Base-by-base conservation (phyloP, 2,797 vertebrate species). In the Spheniscus humboldti region DNA sequence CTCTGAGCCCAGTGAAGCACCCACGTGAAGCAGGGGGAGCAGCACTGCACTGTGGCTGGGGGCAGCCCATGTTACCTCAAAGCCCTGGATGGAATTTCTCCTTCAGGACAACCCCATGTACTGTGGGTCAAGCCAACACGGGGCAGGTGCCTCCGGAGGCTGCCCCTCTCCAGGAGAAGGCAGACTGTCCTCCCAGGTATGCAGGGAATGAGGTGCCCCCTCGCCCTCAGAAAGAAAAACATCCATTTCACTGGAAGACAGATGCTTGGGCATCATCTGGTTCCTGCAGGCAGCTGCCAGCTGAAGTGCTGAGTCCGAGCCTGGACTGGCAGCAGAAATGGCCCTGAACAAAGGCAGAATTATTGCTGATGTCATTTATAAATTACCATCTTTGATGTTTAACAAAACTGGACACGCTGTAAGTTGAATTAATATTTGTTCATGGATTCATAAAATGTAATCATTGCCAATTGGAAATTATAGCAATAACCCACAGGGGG, bases 381-480 rank as follows among this genome's bases (percentile, higher is more conserved):
- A 92, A 80, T 94, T 57, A 64, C 13, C n/a, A 3, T 50, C 72
- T 88, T 90, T 79, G 64, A 83, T 74, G 27, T 43, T 83, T 60
- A 91, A 94, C 56, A 80, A 76, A 89, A 59, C 37, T 27, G 28
- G 77, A 88, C 45, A 66, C 7, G 11, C 37, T 83, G 45, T 72
- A 91, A 94, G 87, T 91, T 72, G 59, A 90, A 92, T 89, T 73
- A 88, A 48, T 87, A 87, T 89, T 92, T 77, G 47, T 52, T 81
- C 67, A 48, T 30, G 11, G 15, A 81, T 91, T 90, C 67, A 74
- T 76, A 76, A 84, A 71, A 73, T 63, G 56, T 39, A 91, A 76
- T 74, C 24, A 59, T 31, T 82, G 45, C 55, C 86, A 88, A 69
- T 63, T 78, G 81, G 7, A 59, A 17, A 73, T 88, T 80, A 53